Base-by-base conservation (phyloP, 2,113 vertebrate species). In the Channa argus region DNA sequence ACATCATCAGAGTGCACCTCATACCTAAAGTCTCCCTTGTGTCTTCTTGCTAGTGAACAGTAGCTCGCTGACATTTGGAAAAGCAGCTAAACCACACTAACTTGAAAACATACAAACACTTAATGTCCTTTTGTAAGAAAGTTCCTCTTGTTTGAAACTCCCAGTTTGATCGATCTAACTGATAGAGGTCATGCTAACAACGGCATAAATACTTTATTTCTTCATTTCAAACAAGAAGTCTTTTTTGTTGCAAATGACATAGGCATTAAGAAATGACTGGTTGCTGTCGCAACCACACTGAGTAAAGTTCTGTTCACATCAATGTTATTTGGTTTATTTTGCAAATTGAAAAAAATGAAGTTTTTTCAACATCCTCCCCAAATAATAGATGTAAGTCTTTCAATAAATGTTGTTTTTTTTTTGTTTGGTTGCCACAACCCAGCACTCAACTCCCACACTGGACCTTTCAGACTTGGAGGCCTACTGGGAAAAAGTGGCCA, bases 391-490 rank as follows among this genome's bases (percentile, higher is more conserved):
- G n/a, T n/a, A n/a, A n/a, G n/a, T n/a, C 24, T 24, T 24, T 24
- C 24, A 24, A 24, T 24, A 24, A 24, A 1, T 24, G 24, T 24
- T 24, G 24, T 24, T 24, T 24, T 24, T 24, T 24, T 24, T 24
- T 24, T 24, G 1, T 24, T 24, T 24, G 24, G 24, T 24, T 24
- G 24, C 24, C 78, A 36, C 68, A 63, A 51, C 44, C 54, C 10
- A 11, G 65, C 56, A 7, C 67, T 62, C 46, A 34, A 33, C 37
- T 54, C 33, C 70, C 54, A 56, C 67, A 1, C 6, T 11, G 3
- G 63, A 78, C 50, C 65, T 76, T 71, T 76, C 64, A 80, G 64
- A 68, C 34, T 0, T 2, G 54, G 64, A 77, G 73, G 67, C 58
- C 69, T 37, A 2, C 44, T 69, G 38, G 80, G 64, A 68, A 34